Percentiles rank a stretch among this genome's conserved stretches.
These are phyloP conservation scores for Hippoglossus stenolepis DNA, from an alignment of 2,113 vertebrate species.

Conservation along the genomic window DNA sequence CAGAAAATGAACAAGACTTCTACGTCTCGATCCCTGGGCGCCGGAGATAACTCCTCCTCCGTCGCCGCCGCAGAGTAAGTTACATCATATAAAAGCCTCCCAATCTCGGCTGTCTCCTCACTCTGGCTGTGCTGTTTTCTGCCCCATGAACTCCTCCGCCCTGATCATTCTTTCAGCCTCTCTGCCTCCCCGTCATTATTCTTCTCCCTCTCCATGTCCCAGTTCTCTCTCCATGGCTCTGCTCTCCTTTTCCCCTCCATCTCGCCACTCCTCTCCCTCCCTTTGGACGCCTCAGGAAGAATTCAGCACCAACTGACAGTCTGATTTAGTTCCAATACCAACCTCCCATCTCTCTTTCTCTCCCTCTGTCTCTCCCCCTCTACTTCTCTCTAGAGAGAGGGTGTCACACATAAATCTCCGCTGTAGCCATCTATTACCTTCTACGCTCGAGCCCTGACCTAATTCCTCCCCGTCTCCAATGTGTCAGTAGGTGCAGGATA, in stretches of 20 bases:
- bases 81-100: slow-evolving; percentile 44
- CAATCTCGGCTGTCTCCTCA: slow-evolving; percentile 35
- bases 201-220: slow-evolving; percentile 60
- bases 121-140: slow-evolving; percentile 38
- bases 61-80: slow-evolving; percentile 4
- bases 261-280: slow-evolving; percentile 2
- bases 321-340: slow-evolving; percentile 77
- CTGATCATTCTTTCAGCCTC: slow-evolving; percentile 57
- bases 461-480: slow-evolving; percentile 70
- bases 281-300: slow-evolving; percentile 69
- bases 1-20: slow-evolving; percentile 4
- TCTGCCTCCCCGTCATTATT: slow-evolving; percentile 53
- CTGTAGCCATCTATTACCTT: slow-evolving; percentile 76
- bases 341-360: slow-evolving; percentile 59
- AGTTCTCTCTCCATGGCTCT: slow-evolving; percentile 55
- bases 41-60: slow-evolving; percentile 27
- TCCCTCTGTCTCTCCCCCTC: slow-evolving; percentile 55
- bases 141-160: slow-evolving; percentile 54
- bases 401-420: slow-evolving; percentile 73
- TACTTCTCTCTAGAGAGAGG: slow-evolving; percentile 66
- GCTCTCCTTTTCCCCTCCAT: slow-evolving; percentile 31
- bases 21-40: neutral
- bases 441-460: slow-evolving; percentile 68
- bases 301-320: slow-evolving; percentile 75
- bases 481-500: slow-evolving; percentile 75